Percentiles rank a stretch among this genome's conserved stretches.
phyloP scores from a whole-genome alignment of 2,797 vertebrate genomes.

The Mastacembelus armatus region DNA sequence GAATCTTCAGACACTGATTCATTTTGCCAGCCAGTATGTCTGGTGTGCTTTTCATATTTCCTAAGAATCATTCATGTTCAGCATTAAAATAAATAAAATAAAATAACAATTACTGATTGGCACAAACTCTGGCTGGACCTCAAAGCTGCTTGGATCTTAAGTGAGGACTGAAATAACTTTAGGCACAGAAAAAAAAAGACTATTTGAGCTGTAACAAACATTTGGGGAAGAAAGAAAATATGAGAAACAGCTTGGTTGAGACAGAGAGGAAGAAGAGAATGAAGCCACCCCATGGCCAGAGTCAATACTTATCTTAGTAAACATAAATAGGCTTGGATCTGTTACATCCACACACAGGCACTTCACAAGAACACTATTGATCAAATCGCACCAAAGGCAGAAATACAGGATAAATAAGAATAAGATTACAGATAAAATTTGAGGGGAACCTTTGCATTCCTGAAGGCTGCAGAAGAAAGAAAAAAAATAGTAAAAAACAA shows the following conservation, averaged over 20 bases:
- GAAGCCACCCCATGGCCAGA: slow-evolving; percentile 59
- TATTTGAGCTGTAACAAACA: slow-evolving; percentile 4
- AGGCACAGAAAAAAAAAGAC: not conserved
- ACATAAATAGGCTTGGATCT: slow-evolving; percentile 71
- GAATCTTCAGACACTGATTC: not conserved
- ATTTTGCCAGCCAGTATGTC: not conserved
- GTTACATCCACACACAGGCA: slow-evolving; percentile 60
- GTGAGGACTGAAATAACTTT: not conserved
- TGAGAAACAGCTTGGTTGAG: slow-evolving; percentile 3
- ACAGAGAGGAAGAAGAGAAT: slow-evolving; percentile 21
- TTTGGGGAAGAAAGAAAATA: slow-evolving; percentile 19
- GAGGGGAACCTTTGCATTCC: not conserved
- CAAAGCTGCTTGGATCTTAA: slow-evolving; percentile 13
- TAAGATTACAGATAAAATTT: slow-evolving; percentile 22
- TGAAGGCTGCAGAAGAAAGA: not conserved
- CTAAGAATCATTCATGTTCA: not conserved
- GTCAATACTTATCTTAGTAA: slow-evolving; percentile 71
- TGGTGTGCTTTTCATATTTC: not conserved
- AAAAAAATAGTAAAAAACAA: not conserved
- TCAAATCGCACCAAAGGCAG: slow-evolving; percentile 61
- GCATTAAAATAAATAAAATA: not conserved
- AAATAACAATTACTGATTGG: not conserved
- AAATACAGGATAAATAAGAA: slow-evolving; percentile 41
- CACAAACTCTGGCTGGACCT: slow-evolving; percentile 12
- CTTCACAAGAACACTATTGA: slow-evolving; percentile 66